Evolutionary conservation across 2,888 invertebrate genomes (phyloP).

Genomic region (Hoplodrina blanda): DNA sequence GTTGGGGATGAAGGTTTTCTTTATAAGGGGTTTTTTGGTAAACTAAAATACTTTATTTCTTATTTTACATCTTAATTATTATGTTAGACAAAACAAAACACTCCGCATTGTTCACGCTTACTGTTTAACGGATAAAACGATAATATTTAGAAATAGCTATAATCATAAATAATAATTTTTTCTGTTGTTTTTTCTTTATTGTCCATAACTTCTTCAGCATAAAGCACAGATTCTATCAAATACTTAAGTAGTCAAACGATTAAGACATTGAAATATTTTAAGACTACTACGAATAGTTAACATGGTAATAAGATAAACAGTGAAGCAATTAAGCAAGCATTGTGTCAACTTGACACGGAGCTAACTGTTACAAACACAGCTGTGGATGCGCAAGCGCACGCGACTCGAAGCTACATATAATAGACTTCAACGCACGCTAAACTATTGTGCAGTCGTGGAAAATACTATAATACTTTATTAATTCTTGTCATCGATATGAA

Average conservation of each 20-base stretch:
- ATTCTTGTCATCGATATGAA: not conserved
- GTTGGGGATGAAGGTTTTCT: no score
- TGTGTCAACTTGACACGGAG: conserved; percentile 58
- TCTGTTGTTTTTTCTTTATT: not conserved
- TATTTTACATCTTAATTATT: no score
- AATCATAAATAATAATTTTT: not conserved
- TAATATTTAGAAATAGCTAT: not conserved
- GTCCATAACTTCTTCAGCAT: not conserved
- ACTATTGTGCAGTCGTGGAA: conserved; percentile 7
- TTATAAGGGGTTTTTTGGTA: no score
- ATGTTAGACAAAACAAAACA: no score
- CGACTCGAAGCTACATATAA: conserved; percentile 63
- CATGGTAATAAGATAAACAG: conserved; percentile 54
- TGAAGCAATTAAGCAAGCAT: conserved; percentile 53
- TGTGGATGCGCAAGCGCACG: conserved; percentile 48
- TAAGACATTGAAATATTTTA: not conserved
- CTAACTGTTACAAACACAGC: conserved; percentile 53
- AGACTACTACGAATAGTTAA: conserved; percentile 24
- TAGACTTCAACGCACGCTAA: conserved; percentile 76
- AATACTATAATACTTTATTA: not conserved
- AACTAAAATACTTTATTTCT: no score
- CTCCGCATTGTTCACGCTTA: no score
- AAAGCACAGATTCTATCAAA: not conserved
- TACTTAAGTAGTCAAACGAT: conserved; percentile 13
- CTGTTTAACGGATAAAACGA: not conserved